phyloP scores from a whole-genome alignment of 30 jellyfish, hydroid and myxozoan genomes.

The Chrysaora quinquecirrha region DNA sequence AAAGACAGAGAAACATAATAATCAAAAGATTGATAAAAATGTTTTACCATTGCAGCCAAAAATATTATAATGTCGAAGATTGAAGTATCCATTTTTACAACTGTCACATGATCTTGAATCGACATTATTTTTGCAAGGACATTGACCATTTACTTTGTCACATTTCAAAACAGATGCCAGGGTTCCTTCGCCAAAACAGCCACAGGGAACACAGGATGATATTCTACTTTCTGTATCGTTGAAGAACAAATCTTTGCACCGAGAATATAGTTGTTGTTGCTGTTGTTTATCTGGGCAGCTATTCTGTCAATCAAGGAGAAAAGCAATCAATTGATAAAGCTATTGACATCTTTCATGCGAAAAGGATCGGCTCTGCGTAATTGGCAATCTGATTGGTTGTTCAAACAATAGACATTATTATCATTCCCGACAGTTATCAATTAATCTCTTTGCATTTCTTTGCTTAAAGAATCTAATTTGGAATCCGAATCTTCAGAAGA shows the following conservation, averaged over 20 bases:
- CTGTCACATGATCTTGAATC: conserved; percentile 73
- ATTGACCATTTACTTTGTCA: conserved; percentile 78
- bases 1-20: too few species aligned
- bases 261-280: background rate
- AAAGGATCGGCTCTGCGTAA: too few species aligned
- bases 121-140: conserved; percentile 79
- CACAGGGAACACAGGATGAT: conserved; percentile 81
- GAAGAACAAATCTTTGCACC: conserved; percentile 48
- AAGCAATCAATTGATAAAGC: too few species aligned
- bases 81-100: conserved; percentile 71
- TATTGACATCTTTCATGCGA: too few species aligned
- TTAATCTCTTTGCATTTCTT: too few species aligned
- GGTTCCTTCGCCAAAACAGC: conserved; percentile 84
- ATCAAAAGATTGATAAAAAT: too few species aligned
- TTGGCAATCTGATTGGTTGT: too few species aligned
- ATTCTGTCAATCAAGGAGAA: too few species aligned
- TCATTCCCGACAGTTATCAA: too few species aligned
- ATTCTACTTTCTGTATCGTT: conserved; percentile 63
- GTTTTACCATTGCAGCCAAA: conserved; percentile 72
- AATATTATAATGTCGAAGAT: conserved; percentile 23
- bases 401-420: too few species aligned
- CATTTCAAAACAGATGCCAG: conserved; percentile 64
- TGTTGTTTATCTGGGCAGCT: conserved; percentile 12
- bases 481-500: too few species aligned
- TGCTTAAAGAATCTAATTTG: too few species aligned